Evolutionary conservation across 1,140 invertebrate species (phyloP), one percentile per base, ranked within the genome.

Genomic region (Hestina assimilis): DNA sequence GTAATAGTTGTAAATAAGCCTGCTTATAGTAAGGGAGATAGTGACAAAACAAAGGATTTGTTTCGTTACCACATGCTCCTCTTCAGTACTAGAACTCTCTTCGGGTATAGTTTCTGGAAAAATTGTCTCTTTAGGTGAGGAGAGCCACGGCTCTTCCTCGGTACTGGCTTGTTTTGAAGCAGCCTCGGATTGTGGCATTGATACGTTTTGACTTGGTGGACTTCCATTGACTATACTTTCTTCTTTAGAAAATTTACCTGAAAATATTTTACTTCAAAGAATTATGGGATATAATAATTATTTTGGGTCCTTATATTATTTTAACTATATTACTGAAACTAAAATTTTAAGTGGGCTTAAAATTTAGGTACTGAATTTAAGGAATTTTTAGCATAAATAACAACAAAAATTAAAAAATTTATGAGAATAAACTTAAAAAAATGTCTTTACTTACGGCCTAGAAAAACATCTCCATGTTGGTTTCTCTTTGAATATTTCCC

Each of bases 91-190:
- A 2, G 95, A 96, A 74, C 94, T 96, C 81, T 97, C 96, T 87
- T 97, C 96, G 0, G 96, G 95, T 64, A 97, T 97, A 0, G 95
- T 97, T 90, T 97, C 96, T 0, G 95, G 95, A 79, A 96, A 96
- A 33, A 93, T 93, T 3, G 93, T 95, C 58, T 96, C 95, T 77
- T 96, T 96, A 3, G 94, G 95, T 0, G 95, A 96, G 1, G 95
- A 94, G 1, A 96, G 90, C 94, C 94, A 95, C 23, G 89, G 92
- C 89, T 93, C 92, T 38, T 93, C 92, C 48, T 90, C 89, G 35
- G 88, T 90, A 42, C 83, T 87, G 7, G 82, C 77, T 46, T 87
- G 86, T 56, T 89, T 89, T 1, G 82, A 83, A 11, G 80, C 81
- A 29, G 90, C 89, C 21, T 93, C 92, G 5, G 90, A 90, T 59